Evolutionary conservation across 2,797 vertebrate genomes (phyloP).

Genomic region (Dromococcyx pavoninus): DNA sequence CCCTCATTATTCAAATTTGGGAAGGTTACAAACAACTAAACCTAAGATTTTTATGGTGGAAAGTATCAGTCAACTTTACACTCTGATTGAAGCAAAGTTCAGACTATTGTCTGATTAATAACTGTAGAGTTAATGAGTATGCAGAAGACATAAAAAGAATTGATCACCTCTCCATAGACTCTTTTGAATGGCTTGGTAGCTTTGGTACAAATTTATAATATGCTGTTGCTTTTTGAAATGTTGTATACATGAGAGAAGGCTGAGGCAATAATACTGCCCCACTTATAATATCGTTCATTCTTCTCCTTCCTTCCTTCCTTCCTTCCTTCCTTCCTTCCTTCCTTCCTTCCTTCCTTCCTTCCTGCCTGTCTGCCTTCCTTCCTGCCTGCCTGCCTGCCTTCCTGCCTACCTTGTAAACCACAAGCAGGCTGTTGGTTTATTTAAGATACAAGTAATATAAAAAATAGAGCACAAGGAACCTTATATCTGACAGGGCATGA

Average conservation of each 20-base stretch:
- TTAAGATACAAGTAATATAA: background rate
- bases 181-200: background rate
- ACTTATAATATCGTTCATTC: background rate
- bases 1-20: background rate
- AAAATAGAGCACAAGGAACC: background rate
- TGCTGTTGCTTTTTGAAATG: background rate
- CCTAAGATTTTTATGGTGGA: background rate
- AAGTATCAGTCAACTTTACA: background rate
- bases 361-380: too few species aligned
- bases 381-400: too few species aligned
- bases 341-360: too few species aligned
- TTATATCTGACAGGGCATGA: background rate
- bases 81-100: background rate
- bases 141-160: constrained; percentile 19
- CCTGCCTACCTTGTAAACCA: too few species aligned
- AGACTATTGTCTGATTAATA: background rate
- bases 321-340: too few species aligned
- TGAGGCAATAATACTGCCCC: background rate
- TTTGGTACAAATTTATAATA: background rate
- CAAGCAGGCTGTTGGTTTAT: too few species aligned
- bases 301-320: too few species aligned
- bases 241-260: background rate
- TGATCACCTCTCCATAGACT: background rate
- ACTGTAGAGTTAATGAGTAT: background rate
- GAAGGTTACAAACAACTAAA: background rate